Percentiles rank a stretch among this genome's conserved stretches.
Conservation (phyloP, 2,113 vertebrate genomes). For the Solea senegalensis region DNA sequence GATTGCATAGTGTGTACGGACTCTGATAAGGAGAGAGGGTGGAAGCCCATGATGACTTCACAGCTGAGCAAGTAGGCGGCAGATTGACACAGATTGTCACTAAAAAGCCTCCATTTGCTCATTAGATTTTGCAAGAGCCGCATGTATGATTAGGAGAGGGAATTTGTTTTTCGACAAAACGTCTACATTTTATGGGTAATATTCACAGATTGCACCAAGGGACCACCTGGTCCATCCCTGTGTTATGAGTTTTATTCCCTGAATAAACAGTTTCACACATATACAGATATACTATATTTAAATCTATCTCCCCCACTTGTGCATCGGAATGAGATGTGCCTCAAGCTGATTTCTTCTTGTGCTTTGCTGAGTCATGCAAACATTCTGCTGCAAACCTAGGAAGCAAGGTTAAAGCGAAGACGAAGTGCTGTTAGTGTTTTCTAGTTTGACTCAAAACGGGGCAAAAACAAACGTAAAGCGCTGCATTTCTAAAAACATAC, state of each 20-base stretch:
- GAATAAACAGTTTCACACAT: conserved; percentile 55
- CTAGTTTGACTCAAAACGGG: conserved; percentile 25
- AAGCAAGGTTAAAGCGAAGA: conserved; percentile 54
- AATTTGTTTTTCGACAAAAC: conserved; percentile 36
- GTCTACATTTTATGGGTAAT: conserved; percentile 52
- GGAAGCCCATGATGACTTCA: conserved; percentile 60
- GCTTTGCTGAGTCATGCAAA: conserved; percentile 65
- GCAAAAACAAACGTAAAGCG: conserved; percentile 36
- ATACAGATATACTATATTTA: conserved; percentile 21
- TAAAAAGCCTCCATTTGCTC: conserved; percentile 36
- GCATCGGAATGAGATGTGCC: conserved; percentile 43
- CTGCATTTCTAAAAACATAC: conserved; percentile 22
- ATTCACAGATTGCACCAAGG: conserved; percentile 70
- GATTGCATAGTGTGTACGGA: conserved; percentile 80
- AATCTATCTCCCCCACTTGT: conserved; percentile 29
- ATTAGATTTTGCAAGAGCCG: conserved; percentile 28
- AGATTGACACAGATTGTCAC: conserved; percentile 41
- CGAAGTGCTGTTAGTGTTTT: conserved; percentile 33
- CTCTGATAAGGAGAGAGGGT: conserved; percentile 47
- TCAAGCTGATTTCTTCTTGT: conserved; percentile 55
- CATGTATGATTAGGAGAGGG: conserved; percentile 16
- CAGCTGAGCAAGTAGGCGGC: conserved; percentile 53
- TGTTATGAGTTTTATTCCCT: conserved; percentile 68
- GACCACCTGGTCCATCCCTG: conserved; percentile 70
- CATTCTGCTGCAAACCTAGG: conserved; percentile 47